These are phyloP conservation scores for Heterotis niloticus DNA, from an alignment of 2,113 vertebrate species.

Conservation along the genomic window DNA sequence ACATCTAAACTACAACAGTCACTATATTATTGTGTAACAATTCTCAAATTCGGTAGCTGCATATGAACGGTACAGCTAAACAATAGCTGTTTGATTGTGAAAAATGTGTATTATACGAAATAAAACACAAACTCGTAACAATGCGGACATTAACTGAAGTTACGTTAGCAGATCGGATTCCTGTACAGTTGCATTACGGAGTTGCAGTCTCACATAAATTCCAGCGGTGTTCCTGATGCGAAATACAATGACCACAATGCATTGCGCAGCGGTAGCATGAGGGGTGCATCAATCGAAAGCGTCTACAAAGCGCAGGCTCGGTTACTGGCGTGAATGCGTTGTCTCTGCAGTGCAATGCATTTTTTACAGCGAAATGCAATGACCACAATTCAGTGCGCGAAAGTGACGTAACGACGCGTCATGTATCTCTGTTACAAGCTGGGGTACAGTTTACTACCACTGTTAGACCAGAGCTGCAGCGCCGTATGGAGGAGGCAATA, in stretches of 20 bases:
- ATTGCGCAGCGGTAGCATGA: constrained; percentile 20
- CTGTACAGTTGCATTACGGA: neutral
- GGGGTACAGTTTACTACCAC: constrained; percentile 15
- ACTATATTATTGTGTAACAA: neutral
- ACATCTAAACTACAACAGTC: neutral
- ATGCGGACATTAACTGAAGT: neutral
- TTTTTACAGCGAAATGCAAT: constrained; percentile 40
- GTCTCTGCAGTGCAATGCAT: constrained; percentile 4
- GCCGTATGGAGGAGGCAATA: constrained; percentile 1
- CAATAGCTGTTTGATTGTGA: neutral
- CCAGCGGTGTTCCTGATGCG: neutral
- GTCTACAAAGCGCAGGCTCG: constrained; percentile 1
- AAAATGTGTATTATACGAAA: neutral
- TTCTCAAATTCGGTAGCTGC: neutral
- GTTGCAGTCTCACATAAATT: neutral
- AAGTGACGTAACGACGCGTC: constrained; percentile 15
- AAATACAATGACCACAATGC: constrained; percentile 46
- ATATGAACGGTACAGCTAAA: neutral
- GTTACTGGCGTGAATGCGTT: constrained; percentile 20
- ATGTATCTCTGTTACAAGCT: constrained; percentile 17
- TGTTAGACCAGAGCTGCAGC: constrained; percentile 9
- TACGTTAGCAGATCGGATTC: neutral
- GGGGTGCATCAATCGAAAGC: constrained; percentile 16
- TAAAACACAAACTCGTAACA: too few species aligned
- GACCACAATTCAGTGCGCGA: constrained; percentile 43